Evolutionary conservation across 2,113 vertebrate species (phyloP).

Genomic region (Leiothrix lutea): DNA sequence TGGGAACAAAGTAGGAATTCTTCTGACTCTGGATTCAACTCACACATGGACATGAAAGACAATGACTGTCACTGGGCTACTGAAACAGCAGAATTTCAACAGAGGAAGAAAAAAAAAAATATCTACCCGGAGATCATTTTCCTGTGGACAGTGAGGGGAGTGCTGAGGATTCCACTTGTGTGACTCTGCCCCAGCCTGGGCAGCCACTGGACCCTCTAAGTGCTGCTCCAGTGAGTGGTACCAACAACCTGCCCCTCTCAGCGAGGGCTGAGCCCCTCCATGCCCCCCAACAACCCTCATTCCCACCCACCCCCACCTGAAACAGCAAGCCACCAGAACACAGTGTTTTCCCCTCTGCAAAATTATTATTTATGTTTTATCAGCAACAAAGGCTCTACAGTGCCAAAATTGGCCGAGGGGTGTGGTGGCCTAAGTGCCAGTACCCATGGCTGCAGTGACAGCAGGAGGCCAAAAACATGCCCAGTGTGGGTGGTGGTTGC

Average conservation of each 20-base stretch:
- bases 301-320: not conserved
- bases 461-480: not conserved
- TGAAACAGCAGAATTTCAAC: constrained; percentile 3
- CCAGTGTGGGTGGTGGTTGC: not conserved
- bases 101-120: not conserved
- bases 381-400: not conserved
- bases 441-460: not conserved
- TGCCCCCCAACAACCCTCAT: not conserved
- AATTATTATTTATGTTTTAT: constrained; percentile 48
- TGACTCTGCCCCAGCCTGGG: not conserved
- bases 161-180: not conserved
- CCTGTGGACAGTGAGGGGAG: not conserved
- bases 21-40: not conserved
- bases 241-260: not conserved
- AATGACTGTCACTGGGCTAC: not conserved
- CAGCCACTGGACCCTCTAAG: not conserved
- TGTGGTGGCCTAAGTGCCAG: constrained; percentile 7
- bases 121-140: not conserved
- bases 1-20: constrained; percentile 11
- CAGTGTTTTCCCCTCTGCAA: not conserved
- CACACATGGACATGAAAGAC: constrained; percentile 2
- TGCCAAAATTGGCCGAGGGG: not conserved
- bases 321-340: not conserved
- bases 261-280: not conserved
- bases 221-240: not conserved